Evolutionary conservation across 2,888 invertebrate genomes (phyloP).

Genomic region (Tryphoninae sp.): DNA sequence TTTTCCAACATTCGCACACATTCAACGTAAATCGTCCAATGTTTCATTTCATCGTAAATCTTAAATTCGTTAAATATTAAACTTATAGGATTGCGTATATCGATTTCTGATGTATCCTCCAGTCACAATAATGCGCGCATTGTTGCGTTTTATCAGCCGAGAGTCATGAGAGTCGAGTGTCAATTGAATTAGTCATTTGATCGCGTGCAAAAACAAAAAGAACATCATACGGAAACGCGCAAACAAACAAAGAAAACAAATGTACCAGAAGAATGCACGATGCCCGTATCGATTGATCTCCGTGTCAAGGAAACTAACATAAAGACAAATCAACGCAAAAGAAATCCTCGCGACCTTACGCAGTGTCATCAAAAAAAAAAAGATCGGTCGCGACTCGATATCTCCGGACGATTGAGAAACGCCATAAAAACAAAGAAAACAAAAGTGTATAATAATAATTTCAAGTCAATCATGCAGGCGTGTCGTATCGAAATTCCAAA

Average conservation of each 20-base stretch:
- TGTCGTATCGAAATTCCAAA: background rate
- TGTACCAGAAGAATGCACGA: background rate
- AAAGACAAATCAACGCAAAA: too few relatives aligned
- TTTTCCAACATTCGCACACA: background rate
- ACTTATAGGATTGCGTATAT: constrained; percentile 28
- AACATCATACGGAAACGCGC: background rate
- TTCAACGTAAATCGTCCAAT: background rate
- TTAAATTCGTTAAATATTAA: constrained; percentile 25
- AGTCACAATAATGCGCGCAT: background rate
- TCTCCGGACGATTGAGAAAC: too few relatives aligned
- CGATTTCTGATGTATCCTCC: constrained; percentile 7
- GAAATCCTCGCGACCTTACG: too few relatives aligned
- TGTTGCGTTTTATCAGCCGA: background rate
- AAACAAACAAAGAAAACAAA: background rate
- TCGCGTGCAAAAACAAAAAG: background rate
- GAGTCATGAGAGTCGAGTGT: background rate
- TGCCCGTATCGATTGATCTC: background rate
- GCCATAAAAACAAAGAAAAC: too few relatives aligned
- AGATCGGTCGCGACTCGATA: too few relatives aligned
- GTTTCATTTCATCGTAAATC: constrained; percentile 3
- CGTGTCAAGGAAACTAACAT: background rate
- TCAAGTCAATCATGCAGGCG: background rate
- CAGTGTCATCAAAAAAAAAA: too few relatives aligned
- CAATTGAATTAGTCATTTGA: background rate
- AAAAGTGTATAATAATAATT: too few relatives aligned